Evolutionary conservation across 1,140 invertebrate genomes (phyloP).

Genomic region (Drosophila subpulchrella): DNA sequence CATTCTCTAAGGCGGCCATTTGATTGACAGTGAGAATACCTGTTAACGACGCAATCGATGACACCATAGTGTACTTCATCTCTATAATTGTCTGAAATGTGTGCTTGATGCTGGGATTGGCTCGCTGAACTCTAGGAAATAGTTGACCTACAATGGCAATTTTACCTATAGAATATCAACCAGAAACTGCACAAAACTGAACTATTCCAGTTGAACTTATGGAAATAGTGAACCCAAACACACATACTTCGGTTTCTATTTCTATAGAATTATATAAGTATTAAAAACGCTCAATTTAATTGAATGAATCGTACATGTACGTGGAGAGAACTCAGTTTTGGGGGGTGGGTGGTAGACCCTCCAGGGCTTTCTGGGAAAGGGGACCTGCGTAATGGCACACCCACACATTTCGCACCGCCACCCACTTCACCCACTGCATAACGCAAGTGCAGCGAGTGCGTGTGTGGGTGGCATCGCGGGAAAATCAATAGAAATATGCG

Average conservation of each 20-base stretch:
- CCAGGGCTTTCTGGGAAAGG: neutral
- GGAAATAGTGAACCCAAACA: neutral
- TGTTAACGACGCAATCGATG: neutral
- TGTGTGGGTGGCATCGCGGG: conserved; percentile 15
- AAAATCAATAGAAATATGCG: conserved; percentile 43
- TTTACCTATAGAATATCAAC: too few species aligned
- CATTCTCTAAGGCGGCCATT: too few species aligned
- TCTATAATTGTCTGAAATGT: neutral
- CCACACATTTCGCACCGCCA: too few species aligned
- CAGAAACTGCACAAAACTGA: neutral
- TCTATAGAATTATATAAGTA: conserved; percentile 28
- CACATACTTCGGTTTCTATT: neutral
- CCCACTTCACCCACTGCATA: neutral
- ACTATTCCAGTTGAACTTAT: neutral
- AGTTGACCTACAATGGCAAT: too few species aligned
- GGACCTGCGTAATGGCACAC: neutral
- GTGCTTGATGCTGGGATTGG: too few species aligned
- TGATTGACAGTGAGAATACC: conserved; percentile 1
- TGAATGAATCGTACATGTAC: neutral
- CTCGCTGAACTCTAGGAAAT: too few species aligned
- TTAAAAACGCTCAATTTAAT: conserved; percentile 5
- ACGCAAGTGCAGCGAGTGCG: conserved; percentile 20
- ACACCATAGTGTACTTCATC: neutral
- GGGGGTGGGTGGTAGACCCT: neutral
- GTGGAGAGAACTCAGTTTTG: neutral